Evolutionary conservation across 2,888 invertebrate species (phyloP), one percentile per base, ranked within the genome.

Genomic region (Hemithea aestivaria): DNA sequence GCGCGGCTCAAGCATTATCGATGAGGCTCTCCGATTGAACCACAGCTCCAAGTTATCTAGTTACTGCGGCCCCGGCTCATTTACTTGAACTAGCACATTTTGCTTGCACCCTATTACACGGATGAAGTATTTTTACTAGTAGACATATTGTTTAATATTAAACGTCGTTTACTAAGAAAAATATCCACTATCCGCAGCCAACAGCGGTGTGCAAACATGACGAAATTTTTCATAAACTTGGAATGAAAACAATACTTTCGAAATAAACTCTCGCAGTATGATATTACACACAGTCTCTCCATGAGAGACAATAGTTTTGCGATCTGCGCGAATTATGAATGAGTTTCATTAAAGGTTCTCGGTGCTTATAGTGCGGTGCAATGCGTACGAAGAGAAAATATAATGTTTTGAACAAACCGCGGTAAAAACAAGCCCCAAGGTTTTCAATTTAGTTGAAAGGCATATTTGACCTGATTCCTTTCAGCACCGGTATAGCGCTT

Each of bases 201-300:
- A 54, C 50, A 56, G 53, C 56, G 52, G 54, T 55, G 51, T 48
- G 57, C 55, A 58, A 65, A 65, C 63, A 62, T 66, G 57, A 60
- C 65, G 59, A 73, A 73, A 65, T 71, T 71, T 74, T 76, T 75
- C 75, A 76, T 69, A 67, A 62, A 65, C 57, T 50, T 50, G 35
- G 46, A 26, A 20, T 56, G 57, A 62, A 67, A 71, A 79, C 81
- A 81, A 79, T 49, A 41, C 35, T 27, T 35, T 28, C 29, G 63
- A 66, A 69, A 72, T 71, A 68, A 67, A 66, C 57, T 16, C 62
- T 52, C 67, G 60, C 43, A 25, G 36, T 16, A 26, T 28, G 28
- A 67, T 66, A 65, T 65, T 65, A 61, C 61, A 70, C 58, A 60
- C 62, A 66, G 63, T 55, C 49, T 52, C 43, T 36, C 16, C 26